Evolutionary conservation across 2,888 invertebrate species (phyloP).

Genomic region (Tenthredo notha): DNA sequence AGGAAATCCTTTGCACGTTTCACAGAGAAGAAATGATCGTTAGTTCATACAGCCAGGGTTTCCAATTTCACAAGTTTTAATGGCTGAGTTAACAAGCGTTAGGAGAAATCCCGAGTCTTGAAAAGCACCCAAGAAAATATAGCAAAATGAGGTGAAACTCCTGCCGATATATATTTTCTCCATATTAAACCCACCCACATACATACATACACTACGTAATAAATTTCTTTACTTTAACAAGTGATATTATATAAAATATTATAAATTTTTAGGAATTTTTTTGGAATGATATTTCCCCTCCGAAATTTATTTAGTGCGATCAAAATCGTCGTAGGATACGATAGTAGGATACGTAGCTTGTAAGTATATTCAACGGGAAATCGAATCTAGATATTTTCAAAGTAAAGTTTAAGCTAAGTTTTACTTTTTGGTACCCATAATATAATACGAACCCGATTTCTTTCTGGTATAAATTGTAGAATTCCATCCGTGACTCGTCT

Average conservation of each 20-base stretch:
- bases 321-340: too few species aligned
- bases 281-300: too few species aligned
- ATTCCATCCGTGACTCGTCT: neutral
- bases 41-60: conserved; percentile 14
- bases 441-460: neutral
- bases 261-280: too few species aligned
- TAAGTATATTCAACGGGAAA: neutral
- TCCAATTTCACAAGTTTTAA: conserved; percentile 48
- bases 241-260: neutral
- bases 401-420: neutral
- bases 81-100: conserved; percentile 44
- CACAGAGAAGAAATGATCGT: conserved; percentile 26
- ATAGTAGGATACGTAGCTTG: neutral
- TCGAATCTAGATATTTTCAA: conserved; percentile 12
- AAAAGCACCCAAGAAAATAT: conserved; percentile 2
- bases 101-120: conserved; percentile 25
- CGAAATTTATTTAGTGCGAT: too few species aligned
- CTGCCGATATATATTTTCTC: neutral
- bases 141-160: neutral
- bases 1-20: conserved; percentile 28
- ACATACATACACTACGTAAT: neutral
- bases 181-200: neutral
- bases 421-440: neutral
- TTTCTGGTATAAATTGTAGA: neutral
- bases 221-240: neutral